Percentiles rank a stretch among this genome's conserved stretches.
Evolutionary conservation across 2,888 invertebrate species (phyloP).

Genomic region (Dasysyrphus tricinctus): DNA sequence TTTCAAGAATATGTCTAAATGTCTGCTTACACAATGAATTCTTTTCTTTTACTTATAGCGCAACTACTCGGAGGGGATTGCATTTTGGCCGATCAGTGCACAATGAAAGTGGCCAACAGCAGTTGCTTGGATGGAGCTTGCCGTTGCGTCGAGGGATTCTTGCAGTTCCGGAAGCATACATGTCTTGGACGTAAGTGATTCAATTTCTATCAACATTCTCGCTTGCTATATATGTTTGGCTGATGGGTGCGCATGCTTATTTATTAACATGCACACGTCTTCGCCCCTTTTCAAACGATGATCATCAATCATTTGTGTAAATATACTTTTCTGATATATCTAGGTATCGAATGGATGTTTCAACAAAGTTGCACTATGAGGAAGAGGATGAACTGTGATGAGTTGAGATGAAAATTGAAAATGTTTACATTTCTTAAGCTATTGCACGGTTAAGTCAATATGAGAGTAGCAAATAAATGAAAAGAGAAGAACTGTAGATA

Average conservation of each 20-base stretch:
- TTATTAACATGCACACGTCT: constrained; percentile 43
- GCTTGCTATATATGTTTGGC: background rate
- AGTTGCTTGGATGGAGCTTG: constrained; percentile 93
- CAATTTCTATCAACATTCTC: constrained; percentile 66
- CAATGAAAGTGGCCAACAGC: constrained; percentile 94
- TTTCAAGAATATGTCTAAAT: constrained; percentile 70
- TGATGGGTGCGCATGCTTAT: constrained; percentile 39
- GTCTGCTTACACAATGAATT: constrained; percentile 59
- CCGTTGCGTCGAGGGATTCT: constrained; percentile 92
- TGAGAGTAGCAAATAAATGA: constrained; percentile 12
- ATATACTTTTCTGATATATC: constrained; percentile 53
- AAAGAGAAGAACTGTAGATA: background rate
- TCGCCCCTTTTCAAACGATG: constrained; percentile 20
- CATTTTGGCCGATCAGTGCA: constrained; percentile 92
- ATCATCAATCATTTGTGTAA: constrained; percentile 73
- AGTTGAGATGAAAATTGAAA: constrained; percentile 56
- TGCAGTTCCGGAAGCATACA: constrained; percentile 94
- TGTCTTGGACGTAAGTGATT: constrained; percentile 93
- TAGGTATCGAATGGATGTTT: constrained; percentile 11
- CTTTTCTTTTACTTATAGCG: constrained; percentile 85
- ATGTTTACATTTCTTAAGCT: constrained; percentile 57
- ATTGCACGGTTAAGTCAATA: constrained; percentile 65
- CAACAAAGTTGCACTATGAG: constrained; percentile 33
- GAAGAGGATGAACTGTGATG: constrained; percentile 6
- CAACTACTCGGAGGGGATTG: constrained; percentile 93